phyloP scores from a whole-genome alignment of 2,113 vertebrate genomes.

The Gasterosteus nipponicus region DNA sequence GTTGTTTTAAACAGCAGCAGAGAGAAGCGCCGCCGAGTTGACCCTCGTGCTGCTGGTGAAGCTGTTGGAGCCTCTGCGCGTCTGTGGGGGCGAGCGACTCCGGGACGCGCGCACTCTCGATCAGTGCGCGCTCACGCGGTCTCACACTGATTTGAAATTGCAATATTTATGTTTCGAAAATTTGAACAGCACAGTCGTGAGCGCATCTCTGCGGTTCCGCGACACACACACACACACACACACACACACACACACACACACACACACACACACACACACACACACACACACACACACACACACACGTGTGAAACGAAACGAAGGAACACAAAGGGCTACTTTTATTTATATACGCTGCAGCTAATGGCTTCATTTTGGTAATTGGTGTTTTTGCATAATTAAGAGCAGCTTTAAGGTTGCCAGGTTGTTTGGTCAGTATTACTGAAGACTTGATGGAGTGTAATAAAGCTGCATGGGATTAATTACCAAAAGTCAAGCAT shows the following conservation, averaged over 20 bases:
- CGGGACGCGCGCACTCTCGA: conserved; percentile 12
- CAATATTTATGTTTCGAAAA: not conserved
- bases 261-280: no score
- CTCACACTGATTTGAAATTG: not conserved
- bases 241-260: no score
- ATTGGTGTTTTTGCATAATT: not conserved
- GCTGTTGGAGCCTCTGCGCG: conserved; percentile 31
- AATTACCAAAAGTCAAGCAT: not conserved
- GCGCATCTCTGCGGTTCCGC: not conserved
- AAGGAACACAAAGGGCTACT: not conserved
- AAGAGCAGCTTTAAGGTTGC: not conserved
- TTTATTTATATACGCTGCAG: not conserved
- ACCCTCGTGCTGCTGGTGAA: conserved; percentile 40
- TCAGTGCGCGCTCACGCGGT: conserved; percentile 43
- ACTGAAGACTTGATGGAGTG: not conserved
- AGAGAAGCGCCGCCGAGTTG: conserved; percentile 39
- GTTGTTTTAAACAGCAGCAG: not conserved
- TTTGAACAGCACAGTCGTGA: not conserved
- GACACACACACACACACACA: not conserved
- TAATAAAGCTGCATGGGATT: not conserved
- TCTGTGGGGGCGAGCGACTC: conserved; percentile 22
- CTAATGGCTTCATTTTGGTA: not conserved
- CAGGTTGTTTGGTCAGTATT: not conserved
- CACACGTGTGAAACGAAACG: not conserved
- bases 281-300: not conserved